A percentile compares a stretch with the other conserved stretches of the same genome.
These are phyloP conservation scores for Scaeva pyrastri DNA, from an alignment of 2,888 invertebrate species.

Conservation along the genomic window DNA sequence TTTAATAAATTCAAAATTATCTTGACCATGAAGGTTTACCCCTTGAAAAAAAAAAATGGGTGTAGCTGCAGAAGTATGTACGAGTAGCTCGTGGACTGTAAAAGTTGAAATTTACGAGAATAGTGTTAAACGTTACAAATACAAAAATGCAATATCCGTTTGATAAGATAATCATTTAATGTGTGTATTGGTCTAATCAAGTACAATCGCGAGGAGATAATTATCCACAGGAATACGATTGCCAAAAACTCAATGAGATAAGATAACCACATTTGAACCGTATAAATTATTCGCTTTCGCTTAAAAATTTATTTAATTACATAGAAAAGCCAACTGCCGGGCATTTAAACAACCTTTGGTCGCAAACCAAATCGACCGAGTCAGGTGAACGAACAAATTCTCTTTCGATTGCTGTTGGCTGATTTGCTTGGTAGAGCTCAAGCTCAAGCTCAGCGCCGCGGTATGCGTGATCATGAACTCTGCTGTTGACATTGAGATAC, in stretches of 20 bases:
- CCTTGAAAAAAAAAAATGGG: too few relatives aligned
- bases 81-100: too few relatives aligned
- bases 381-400: not conserved
- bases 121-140: too few relatives aligned
- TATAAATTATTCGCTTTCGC: not conserved
- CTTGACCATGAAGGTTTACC: too few relatives aligned
- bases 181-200: too few relatives aligned
- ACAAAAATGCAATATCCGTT: too few relatives aligned
- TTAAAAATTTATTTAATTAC: not conserved
- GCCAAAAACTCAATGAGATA: not conserved
- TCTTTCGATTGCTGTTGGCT: not conserved
- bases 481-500: constrained; percentile 15
- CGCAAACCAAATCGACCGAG: not conserved
- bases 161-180: too few relatives aligned
- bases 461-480: not conserved
- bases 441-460: not conserved
- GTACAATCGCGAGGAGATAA: too few relatives aligned
- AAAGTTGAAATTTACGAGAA: too few relatives aligned
- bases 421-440: constrained; percentile 1
- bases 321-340: not conserved
- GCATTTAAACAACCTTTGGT: not conserved
- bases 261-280: not conserved
- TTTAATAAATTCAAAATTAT: too few relatives aligned
- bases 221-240: not conserved
- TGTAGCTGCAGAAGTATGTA: too few relatives aligned